Base-by-base conservation (phyloP, 2,797 vertebrate species). In the Malacoctenus gilli region DNA sequence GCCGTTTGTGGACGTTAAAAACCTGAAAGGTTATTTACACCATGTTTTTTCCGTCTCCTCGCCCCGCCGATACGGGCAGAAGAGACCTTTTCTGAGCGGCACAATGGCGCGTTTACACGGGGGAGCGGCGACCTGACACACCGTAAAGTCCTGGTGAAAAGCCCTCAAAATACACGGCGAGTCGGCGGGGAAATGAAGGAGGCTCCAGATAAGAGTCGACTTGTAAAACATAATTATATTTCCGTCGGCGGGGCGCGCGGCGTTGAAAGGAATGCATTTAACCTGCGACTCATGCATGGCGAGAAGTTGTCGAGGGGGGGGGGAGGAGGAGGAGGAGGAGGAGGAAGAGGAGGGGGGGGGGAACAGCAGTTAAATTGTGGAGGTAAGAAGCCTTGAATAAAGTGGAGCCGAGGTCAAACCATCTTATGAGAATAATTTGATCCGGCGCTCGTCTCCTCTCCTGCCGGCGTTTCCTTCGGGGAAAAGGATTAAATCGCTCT, bases 161-260 rank as follows among this genome's bases (percentile, higher is more conserved):
- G 83, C 85, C 82, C 86, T 87, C 82, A 52, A 82, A 88, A 79
- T 23, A 55, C 79, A 53, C 67, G 0, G 68, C 48, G 74, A 78
- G 81, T 73, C 65, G 36, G 77, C 50, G 43, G 70, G 67, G 73
- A 77, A 81, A 75, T 80, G 82, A 81, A 87, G 82, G 82, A 79
- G 85, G 82, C 71, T 67, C 36, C 70, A 89, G 89, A 91, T 91
- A 92, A 91, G 85, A 70, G 79, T 75, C 60, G 70, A 79, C 82
- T 87, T 89, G 87, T 88, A 91, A 87, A 91, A 89, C 88, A 89
- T 89, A 90, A 91, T 91, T 92, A 90, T 89, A 86, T 91, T 89
- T 83, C 84, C 63, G 70, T 86, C 38, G 75, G 73, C 64, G 67
- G 76, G 77, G 71, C 65, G 80, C 76, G 68, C 65, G 18, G 82